Evolutionary conservation across 2,113 vertebrate species (phyloP), one percentile per base, ranked within the genome.

Genomic region (Thinocorus orbignyianus): DNA sequence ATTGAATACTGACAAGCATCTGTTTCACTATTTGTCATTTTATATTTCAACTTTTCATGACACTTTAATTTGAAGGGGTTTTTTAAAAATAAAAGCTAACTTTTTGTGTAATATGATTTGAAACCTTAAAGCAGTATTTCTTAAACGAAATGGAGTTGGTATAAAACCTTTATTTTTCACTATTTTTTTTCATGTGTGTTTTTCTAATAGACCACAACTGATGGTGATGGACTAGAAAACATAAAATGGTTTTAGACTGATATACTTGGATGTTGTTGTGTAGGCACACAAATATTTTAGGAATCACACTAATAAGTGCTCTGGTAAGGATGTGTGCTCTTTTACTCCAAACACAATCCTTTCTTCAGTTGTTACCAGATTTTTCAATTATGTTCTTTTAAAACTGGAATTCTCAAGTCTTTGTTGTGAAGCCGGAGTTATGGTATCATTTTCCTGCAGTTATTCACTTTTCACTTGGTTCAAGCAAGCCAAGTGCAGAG

Each of bases 1-100:
- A 79, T 23, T 92, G 78, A 95, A 96, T 94, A 84, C 65, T 95
- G 87, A 51, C 78, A 92, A 86, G 70, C 94, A 94, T 93, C 39
- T 93, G 26, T 91, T 91, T 95, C 57, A 51, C 35, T 81, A 30
- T 64, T 82, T 73, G 74, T 37, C 33, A 81, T 84, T 90, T 92
- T 76, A 23, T 72, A 51, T 73, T 80, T 92, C 77, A 83, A 41
- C 22, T 58, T 52, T 62, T 44, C 4, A 7, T 58, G 46, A 61
- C 13, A n/a, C n/a, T n/a, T n/a, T n/a, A n/a, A n/a, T n/a, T n/a
- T n/a, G n/a, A n/a, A n/a, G n/a, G n/a, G n/a, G n/a, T n/a, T n/a
- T n/a, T n/a, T n/a, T n/a, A n/a, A n/a, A n/a, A n/a, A n/a, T n/a
- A n/a, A n/a, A n/a, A n/a, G n/a, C n/a, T n/a, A n/a, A n/a, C n/a